Conservation (phyloP, 1,140 invertebrate species). For the Drosophila pachea region DNA sequence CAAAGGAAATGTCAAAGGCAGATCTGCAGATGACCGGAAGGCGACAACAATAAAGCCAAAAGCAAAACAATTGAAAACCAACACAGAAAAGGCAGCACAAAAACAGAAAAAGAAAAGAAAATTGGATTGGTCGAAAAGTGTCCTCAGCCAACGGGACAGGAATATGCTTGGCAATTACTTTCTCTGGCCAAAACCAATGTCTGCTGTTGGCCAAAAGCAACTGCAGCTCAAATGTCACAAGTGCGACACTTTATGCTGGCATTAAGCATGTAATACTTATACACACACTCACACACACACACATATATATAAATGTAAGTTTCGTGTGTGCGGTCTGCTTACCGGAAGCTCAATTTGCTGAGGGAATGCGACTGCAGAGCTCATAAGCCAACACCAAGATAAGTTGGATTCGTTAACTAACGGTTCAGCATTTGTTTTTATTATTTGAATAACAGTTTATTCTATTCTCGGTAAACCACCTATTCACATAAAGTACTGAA, state of each 20-base stretch:
- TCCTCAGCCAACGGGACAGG: slow-evolving; percentile 12
- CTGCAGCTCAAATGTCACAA: slow-evolving; percentile 10
- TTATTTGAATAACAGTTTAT: neutral
- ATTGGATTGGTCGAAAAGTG: slow-evolving; percentile 22
- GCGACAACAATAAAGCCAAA: slow-evolving; percentile 2
- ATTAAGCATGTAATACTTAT: neutral
- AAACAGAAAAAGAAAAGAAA: slow-evolving; percentile 24
- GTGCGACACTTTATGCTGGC: slow-evolving; percentile 10
- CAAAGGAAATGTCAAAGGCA: slow-evolving; percentile 24
- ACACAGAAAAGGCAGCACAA: slow-evolving; percentile 27
- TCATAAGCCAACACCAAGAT: too few relatives aligned
- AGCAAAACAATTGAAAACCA: slow-evolving; percentile 31
- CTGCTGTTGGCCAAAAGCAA: slow-evolving; percentile 10
- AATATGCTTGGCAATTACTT: slow-evolving; percentile 18
- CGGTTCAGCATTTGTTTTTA: too few relatives aligned
- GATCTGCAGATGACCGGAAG: slow-evolving; percentile 14
- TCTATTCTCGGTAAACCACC: neutral
- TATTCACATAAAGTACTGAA: too few relatives aligned
- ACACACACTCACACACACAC: neutral
- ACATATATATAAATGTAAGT: neutral
- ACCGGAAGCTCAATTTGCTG: slow-evolving; percentile 63
- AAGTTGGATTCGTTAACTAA: too few relatives aligned
- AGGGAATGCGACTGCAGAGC: slow-evolving; percentile 49
- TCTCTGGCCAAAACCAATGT: slow-evolving; percentile 9
- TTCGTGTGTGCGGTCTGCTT: neutral